Evolutionary conservation across 2,888 invertebrate genomes (phyloP).

Genomic region (Andrena hattorfiana): DNA sequence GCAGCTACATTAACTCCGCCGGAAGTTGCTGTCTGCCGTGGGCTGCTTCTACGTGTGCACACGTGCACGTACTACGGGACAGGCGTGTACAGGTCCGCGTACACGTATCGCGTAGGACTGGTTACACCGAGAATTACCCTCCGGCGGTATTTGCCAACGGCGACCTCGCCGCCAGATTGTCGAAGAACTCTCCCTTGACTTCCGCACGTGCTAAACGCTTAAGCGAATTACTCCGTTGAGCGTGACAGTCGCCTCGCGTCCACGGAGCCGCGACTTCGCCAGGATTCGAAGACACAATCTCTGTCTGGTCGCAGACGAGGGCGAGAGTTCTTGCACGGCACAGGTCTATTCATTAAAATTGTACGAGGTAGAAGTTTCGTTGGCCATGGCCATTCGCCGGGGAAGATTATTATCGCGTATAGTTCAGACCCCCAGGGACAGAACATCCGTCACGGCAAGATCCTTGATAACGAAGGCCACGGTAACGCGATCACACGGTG

Average conservation of each 20-base stretch:
- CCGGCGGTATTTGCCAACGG: constrained; percentile 26
- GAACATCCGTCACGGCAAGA: background rate
- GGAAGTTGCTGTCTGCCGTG: constrained; percentile 67
- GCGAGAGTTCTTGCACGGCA: too few relatives aligned
- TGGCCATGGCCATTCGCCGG: constrained; percentile 5
- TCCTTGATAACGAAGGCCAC: constrained; percentile 32
- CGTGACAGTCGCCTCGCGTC: background rate
- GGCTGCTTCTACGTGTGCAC: constrained; percentile 14
- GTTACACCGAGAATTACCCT: constrained; percentile 48
- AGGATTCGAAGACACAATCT: background rate
- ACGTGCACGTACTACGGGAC: background rate
- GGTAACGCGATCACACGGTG: constrained; percentile 56
- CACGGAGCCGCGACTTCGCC: background rate
- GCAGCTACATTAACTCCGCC: constrained; percentile 70
- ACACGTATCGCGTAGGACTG: constrained; percentile 14
- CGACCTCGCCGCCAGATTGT: constrained; percentile 16
- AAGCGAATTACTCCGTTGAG: background rate
- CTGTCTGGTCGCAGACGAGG: background rate
- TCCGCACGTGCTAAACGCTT: background rate
- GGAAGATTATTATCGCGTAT: constrained; percentile 9
- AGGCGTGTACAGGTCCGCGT: constrained; percentile 2
- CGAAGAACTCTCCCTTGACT: constrained; percentile 7
- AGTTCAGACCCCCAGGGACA: background rate
- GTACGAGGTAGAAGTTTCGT: constrained; percentile 8
- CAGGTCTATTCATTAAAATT: constrained; percentile 40